Conservation (phyloP, 2,113 vertebrate species). For the Chascanopsetta lugubris region DNA sequence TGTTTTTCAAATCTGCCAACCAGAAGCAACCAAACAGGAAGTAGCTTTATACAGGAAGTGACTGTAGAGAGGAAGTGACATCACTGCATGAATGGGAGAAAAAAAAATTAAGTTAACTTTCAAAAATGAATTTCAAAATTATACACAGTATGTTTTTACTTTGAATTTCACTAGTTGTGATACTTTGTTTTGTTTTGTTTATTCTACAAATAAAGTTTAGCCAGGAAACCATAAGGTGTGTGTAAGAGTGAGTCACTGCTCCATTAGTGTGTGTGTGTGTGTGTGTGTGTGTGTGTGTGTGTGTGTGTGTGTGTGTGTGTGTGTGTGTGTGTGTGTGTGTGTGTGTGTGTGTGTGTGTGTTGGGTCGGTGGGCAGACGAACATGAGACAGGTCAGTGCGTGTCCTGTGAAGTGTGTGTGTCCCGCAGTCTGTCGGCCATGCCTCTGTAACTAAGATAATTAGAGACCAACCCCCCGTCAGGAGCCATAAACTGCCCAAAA, state of each 20-base stretch:
- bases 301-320: not conserved
- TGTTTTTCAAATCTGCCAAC: no score
- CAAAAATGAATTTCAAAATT: no score
- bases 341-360: slow-evolving; percentile 21
- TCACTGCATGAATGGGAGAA: no score
- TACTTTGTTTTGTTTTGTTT: no score
- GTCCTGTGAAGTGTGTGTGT: slow-evolving; percentile 68
- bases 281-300: slow-evolving; percentile 10
- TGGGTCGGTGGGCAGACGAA: slow-evolving; percentile 61
- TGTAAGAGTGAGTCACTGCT: not conserved
- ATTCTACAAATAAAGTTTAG: not conserved
- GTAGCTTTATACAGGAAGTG: no score
- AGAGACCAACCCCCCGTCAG: slow-evolving; percentile 68
- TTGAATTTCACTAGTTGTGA: no score
- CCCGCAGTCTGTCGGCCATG: slow-evolving; percentile 77
- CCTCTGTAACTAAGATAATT: slow-evolving; percentile 79
- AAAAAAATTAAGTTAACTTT: no score
- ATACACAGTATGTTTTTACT: no score
- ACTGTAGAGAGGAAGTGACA: no score
- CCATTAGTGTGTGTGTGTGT: no score
- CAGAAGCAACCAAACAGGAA: no score
- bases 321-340: slow-evolving; percentile 5
- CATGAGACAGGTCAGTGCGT: slow-evolving; percentile 71
- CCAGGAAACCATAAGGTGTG: not conserved
- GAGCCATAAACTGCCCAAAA: slow-evolving; percentile 69